Conservation (phyloP, 2,888 invertebrate genomes). For the Sepioteuthis lessoniana region DNA sequence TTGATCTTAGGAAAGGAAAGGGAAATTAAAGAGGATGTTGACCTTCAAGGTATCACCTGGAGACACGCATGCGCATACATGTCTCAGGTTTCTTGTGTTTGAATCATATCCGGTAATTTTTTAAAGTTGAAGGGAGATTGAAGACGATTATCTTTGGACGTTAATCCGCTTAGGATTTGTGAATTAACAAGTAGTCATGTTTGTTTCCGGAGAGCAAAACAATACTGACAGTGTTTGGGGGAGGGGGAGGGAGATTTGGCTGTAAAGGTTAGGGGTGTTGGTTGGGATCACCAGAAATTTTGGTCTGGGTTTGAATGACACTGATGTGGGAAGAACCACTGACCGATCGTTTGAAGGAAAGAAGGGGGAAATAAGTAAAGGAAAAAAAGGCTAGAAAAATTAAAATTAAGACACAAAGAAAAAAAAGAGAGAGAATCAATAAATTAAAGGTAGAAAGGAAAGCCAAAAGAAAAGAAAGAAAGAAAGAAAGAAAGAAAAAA, state of each 20-base stretch:
- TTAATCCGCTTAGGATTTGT: neutral
- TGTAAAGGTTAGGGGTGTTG: neutral
- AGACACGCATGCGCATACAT: neutral
- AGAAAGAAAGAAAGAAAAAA: neutral
- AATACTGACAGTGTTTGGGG: neutral
- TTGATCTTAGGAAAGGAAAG: neutral
- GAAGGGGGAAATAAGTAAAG: neutral
- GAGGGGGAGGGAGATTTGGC: accelerated
- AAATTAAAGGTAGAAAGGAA: no score
- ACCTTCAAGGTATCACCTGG: neutral
- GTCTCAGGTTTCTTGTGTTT: neutral
- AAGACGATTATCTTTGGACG: neutral
- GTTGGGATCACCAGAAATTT: neutral
- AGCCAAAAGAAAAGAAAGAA: neutral
- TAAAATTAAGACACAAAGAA: neutral
- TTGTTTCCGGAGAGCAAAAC: neutral
- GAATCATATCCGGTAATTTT: neutral
- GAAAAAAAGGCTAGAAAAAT: neutral
- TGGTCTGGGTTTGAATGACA: neutral
- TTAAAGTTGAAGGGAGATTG: neutral
- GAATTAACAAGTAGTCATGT: neutral
- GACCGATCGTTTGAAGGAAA: neutral
- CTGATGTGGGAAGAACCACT: neutral
- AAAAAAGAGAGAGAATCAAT: neutral
- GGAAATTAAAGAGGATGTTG: neutral